These are phyloP conservation scores for Drosophila funebris DNA, from an alignment of 1,140 invertebrate species.

Conservation along the genomic window DNA sequence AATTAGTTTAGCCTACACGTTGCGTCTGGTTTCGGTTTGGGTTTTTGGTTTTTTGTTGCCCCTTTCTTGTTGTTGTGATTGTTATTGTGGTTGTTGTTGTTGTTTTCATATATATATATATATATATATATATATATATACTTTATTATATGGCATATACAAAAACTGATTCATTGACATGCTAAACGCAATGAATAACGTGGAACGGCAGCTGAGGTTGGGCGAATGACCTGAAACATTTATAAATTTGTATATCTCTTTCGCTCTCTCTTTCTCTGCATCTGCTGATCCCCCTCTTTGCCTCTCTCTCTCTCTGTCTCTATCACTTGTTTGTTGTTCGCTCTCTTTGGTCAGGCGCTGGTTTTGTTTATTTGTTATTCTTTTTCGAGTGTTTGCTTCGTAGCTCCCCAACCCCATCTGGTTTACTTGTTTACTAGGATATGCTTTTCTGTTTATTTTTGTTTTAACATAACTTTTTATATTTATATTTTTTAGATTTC, in stretches of 20 bases:
- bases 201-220: constrained; percentile 23
- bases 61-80: no score
- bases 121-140: constrained; percentile 24
- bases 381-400: not conserved
- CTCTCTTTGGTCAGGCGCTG: not conserved
- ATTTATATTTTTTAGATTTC: constrained; percentile 1
- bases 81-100: constrained; percentile 6
- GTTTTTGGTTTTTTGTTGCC: constrained; percentile 20
- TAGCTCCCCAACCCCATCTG: no score
- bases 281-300: not conserved
- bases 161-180: constrained; percentile 74
- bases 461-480: not conserved
- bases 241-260: not conserved
- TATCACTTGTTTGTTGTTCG: not conserved
- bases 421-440: no score
- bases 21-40: constrained; percentile 16
- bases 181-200: constrained; percentile 56
- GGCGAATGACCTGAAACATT: constrained; percentile 17
- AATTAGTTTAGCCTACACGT: constrained; percentile 30
- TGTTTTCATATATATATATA: constrained; percentile 7
- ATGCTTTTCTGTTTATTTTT: constrained; percentile 6
- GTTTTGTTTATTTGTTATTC: not conserved
- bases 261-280: constrained; percentile 1
- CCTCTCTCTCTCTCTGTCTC: constrained; percentile 1
- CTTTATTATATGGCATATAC: constrained; percentile 43